A percentile compares a stretch with the other conserved stretches of the same genome.
These are phyloP conservation scores for Callorhinus ursinus DNA, from an alignment of 2,113 vertebrate genomes.

Conservation along the genomic window DNA sequence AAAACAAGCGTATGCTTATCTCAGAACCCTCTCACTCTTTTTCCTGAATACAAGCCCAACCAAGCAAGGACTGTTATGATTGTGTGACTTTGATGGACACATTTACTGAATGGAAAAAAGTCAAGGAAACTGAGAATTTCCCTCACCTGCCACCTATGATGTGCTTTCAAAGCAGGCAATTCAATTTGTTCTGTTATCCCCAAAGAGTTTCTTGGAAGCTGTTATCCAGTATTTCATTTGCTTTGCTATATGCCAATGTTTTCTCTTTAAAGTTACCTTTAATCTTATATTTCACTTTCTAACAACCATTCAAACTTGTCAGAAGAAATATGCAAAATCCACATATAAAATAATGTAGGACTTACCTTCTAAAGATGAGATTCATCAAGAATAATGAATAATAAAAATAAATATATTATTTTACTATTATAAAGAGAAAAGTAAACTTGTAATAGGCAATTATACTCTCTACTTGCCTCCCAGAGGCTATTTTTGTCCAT, in stretches of 20 bases:
- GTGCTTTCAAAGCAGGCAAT: constrained; percentile 56
- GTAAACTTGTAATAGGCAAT: background rate
- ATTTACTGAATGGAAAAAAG: constrained; percentile 36
- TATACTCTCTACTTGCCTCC: background rate
- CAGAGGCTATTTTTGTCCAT: constrained; percentile 14
- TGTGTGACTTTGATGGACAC: constrained; percentile 38
- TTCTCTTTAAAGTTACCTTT: constrained; percentile 34
- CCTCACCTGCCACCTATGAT: constrained; percentile 57
- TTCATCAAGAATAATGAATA: constrained; percentile 12
- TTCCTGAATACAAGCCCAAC: background rate
- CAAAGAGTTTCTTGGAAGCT: constrained; percentile 33
- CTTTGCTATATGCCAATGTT: background rate
- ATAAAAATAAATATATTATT: background rate
- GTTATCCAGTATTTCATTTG: constrained; percentile 9
- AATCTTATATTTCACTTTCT: constrained; percentile 27
- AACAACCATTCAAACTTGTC: background rate
- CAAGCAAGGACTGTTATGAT: background rate
- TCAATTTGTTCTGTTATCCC: constrained; percentile 58
- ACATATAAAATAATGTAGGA: background rate
- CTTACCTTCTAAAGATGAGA: constrained; percentile 22
- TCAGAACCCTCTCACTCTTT: background rate
- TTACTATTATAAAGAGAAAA: background rate
- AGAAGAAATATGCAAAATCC: constrained; percentile 34
- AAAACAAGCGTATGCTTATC: background rate
- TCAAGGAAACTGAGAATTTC: constrained; percentile 63